Conservation (phyloP, 2,888 invertebrate genomes). For the Cephus runcator region DNA sequence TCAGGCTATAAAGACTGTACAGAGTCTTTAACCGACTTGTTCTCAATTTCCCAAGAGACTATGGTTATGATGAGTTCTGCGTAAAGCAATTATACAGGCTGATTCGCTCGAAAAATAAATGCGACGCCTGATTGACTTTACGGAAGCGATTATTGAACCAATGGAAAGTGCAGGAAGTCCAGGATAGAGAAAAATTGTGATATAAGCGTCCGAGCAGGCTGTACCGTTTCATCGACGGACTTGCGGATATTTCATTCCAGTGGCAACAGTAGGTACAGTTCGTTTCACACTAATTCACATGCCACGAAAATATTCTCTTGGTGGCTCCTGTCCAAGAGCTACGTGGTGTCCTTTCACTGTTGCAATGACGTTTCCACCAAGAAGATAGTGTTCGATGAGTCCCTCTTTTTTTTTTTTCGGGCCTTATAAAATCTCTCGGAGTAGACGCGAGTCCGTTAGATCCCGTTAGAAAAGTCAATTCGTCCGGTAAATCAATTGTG, state of each 20-base stretch:
- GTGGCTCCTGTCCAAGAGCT: not conserved
- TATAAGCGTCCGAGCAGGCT: not conserved
- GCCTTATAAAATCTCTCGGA: not conserved
- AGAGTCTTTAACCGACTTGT: not conserved
- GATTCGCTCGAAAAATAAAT: constrained; percentile 54
- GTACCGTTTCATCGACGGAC: not conserved
- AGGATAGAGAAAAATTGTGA: constrained; percentile 6
- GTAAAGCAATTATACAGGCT: constrained; percentile 54
- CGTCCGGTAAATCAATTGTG: not conserved
- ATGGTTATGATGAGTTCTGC: not conserved
- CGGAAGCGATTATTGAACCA: not conserved
- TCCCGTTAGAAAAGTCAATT: not conserved
- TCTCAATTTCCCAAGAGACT: not conserved
- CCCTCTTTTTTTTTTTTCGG: not conserved
- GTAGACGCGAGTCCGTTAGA: not conserved
- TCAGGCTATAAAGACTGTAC: not conserved
- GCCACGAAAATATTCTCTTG: not conserved
- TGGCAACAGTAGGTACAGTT: not conserved
- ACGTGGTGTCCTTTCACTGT: not conserved
- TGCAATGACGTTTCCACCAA: not conserved
- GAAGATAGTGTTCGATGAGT: not conserved
- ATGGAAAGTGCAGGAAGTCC: not conserved
- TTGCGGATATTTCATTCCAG: not conserved
- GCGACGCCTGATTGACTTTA: not conserved
- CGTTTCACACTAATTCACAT: not conserved